phyloP scores from a whole-genome alignment of 1,140 invertebrate species.

The Sinella curviseta region DNA sequence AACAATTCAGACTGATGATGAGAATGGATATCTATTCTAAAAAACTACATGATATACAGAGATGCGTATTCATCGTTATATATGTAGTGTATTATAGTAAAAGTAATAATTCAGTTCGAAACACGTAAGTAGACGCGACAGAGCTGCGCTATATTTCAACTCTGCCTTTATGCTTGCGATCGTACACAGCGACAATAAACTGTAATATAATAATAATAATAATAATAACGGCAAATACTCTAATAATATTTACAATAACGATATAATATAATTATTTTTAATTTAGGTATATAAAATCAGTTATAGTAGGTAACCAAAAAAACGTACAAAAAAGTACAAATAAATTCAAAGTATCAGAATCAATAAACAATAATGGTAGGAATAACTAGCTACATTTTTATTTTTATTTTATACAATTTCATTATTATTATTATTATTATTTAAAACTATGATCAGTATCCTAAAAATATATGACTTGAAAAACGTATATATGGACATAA shows the following conservation, averaged over 20 bases:
- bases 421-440: too few relatives aligned
- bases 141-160: too few relatives aligned
- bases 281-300: neutral
- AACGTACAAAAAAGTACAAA: constrained; percentile 14
- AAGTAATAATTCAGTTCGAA: constrained; percentile 7
- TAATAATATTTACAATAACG: constrained; percentile 6
- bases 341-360: too few relatives aligned
- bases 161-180: neutral
- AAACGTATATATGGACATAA: neutral
- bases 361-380: neutral
- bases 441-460: too few relatives aligned
- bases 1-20: neutral
- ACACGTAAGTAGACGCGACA: neutral
- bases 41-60: neutral
- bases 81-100: too few relatives aligned
- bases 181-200: neutral
- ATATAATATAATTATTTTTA: constrained; percentile 13
- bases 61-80: constrained; percentile 4
- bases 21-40: too few relatives aligned
- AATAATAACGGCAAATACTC: too few relatives aligned
- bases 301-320: constrained; percentile 13
- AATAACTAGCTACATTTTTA: too few relatives aligned
- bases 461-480: too few relatives aligned
- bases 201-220: too few relatives aligned
- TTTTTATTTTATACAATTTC: too few relatives aligned